phyloP scores from a whole-genome alignment of 2,797 vertebrate species.

The Myripristis murdjan region DNA sequence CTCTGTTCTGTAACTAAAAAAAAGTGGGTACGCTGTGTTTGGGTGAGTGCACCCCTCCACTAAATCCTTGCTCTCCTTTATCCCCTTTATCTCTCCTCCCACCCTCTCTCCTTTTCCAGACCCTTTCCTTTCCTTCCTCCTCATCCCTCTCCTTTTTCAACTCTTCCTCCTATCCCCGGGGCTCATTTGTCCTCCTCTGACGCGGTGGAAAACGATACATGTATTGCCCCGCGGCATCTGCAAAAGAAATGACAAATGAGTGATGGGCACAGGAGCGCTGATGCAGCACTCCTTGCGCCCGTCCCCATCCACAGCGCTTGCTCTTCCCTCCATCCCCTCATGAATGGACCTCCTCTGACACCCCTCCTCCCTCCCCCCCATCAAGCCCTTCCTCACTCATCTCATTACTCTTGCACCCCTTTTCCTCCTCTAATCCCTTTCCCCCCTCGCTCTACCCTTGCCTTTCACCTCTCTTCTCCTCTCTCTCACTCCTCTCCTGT shows the following conservation, averaged over 20 bases:
- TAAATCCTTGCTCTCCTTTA: too few species aligned
- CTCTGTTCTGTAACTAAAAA: too few species aligned
- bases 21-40: too few species aligned
- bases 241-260: constrained; percentile 77
- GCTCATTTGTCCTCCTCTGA: constrained; percentile 35
- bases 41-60: too few species aligned
- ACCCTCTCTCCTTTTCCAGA: too few species aligned
- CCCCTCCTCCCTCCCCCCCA: not conserved
- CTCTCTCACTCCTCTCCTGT: constrained; percentile 10
- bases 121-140: not conserved
- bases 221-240: constrained; percentile 53
- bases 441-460: constrained; percentile 16
- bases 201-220: constrained; percentile 45
- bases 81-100: not conserved
- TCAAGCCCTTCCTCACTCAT: too few species aligned
- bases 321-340: not conserved
- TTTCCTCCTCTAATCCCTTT: constrained; percentile 11
- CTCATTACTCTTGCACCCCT: constrained; percentile 53
- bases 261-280: constrained; percentile 67
- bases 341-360: not conserved
- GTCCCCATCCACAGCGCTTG: constrained; percentile 26
- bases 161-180: too few species aligned
- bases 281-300: constrained; percentile 54
- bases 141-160: not conserved
- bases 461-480: not conserved